Base-by-base conservation (phyloP, 2,888 invertebrate species). In the Xanthia togata region DNA sequence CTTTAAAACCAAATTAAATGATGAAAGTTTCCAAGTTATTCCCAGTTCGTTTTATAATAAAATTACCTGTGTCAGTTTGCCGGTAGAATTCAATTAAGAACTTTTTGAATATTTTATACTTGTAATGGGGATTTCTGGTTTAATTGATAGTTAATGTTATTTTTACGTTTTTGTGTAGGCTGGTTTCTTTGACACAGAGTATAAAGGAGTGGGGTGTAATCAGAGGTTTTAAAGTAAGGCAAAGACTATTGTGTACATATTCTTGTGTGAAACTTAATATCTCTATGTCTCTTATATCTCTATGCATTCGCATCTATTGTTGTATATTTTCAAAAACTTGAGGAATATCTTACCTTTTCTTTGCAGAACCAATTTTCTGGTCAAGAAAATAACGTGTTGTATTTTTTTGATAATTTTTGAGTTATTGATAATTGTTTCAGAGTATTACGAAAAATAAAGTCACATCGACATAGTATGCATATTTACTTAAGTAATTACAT, bases 41-140 rank as follows among this genome's bases (percentile, higher is more conserved):
- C 91, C 83, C 88, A 91, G 92, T 93, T 92, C 91, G 91, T 92
- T 91, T 86, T 90, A 91, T 93, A 92, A 93, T 90, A 91, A 92
- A 93, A 94, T 94, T 92, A 92, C 90, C 92, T 92, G 91, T 91
- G 90, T 91, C 90, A 92, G 92, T 93, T 93, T 91, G 89, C 90
- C 81, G 86, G 92, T 91, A 89, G 87, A 89, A 93, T 94, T 94
- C 89, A 93, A 93, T 94, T 93, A 92, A 88, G 83, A 91, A 94
- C 87, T 93, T 92, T 83, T 78, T 75, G 91, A 92, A 92, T 93
- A 91, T 91, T 91, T 92, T 91, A 90, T 89, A 91, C 87, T 87
- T 87, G 84, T 82, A 84, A 85, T 84, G 88, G 72, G 74, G 79
- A 81, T 86, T 83, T 76, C 79, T 75, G 78, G 80, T 77, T 82